Conservation (phyloP, 2,797 vertebrate genomes). For the Neosalanx taihuensis region DNA sequence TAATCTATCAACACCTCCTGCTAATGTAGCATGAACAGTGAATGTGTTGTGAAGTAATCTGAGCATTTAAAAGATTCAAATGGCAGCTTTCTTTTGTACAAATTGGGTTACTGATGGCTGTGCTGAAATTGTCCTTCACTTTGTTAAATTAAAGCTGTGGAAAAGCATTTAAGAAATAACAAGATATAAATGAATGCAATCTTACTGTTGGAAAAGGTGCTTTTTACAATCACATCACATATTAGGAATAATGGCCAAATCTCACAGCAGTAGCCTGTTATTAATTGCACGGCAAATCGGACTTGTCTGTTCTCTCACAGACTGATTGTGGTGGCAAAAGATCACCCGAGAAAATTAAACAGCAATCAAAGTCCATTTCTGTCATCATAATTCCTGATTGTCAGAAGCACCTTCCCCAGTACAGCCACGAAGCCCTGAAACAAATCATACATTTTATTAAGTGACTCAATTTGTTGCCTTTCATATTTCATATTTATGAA, state of each 20-base stretch:
- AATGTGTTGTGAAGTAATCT: slow-evolving; percentile 62
- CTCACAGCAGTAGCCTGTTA: slow-evolving; percentile 81
- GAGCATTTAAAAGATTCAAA: slow-evolving; percentile 49
- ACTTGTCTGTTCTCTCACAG: slow-evolving; percentile 72
- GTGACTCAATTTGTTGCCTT: slow-evolving; percentile 86
- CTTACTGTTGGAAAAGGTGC: slow-evolving; percentile 89
- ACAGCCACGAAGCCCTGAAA: slow-evolving; percentile 77
- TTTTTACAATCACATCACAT: slow-evolving; percentile 93
- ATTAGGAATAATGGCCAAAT: slow-evolving; percentile 94
- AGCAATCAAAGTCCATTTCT: slow-evolving; percentile 88
- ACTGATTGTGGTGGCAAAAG: slow-evolving; percentile 65
- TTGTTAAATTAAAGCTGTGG: slow-evolving; percentile 75
- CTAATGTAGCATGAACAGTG: slow-evolving; percentile 62
- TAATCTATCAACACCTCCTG: slow-evolving; percentile 6
- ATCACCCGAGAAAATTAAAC: slow-evolving; percentile 80
- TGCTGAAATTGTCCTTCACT: slow-evolving; percentile 62
- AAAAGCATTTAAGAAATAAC: slow-evolving; percentile 78
- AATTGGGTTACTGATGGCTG: slow-evolving; percentile 68
- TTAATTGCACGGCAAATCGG: slow-evolving; percentile 78
- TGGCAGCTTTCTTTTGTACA: slow-evolving; percentile 58
- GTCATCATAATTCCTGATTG: slow-evolving; percentile 88
- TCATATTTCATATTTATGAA: slow-evolving; percentile 92
- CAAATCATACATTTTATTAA: slow-evolving; percentile 91
- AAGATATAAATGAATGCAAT: slow-evolving; percentile 95
- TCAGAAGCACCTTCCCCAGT: slow-evolving; percentile 78